Percentiles rank a stretch among this genome's conserved stretches.
Evolutionary conservation across 2,113 vertebrate genomes (phyloP).

Genomic region (Oncorhynchus kisutch): DNA sequence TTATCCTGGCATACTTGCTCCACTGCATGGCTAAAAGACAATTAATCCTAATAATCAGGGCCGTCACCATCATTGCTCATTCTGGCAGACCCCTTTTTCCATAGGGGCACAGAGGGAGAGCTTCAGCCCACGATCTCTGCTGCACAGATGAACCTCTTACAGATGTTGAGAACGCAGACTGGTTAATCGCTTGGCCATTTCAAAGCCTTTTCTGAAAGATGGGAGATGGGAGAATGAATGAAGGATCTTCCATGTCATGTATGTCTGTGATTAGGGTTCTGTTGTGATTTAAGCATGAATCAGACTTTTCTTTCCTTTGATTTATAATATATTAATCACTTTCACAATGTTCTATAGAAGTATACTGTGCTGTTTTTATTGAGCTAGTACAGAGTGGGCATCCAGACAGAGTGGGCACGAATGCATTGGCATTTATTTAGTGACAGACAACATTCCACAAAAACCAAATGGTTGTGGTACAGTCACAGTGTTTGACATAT

Average conservation of each 20-base stretch:
- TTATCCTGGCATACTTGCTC: conserved; percentile 86
- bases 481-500: conserved; percentile 62
- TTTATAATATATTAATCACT: no score
- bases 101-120: conserved; percentile 90
- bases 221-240: conserved; percentile 26
- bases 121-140: conserved; percentile 72
- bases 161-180: conserved; percentile 65
- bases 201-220: conserved; percentile 61
- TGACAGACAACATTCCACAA: conserved; percentile 6
- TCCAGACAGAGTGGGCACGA: no score
- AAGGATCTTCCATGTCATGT: conserved; percentile 42
- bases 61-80: conserved; percentile 92
- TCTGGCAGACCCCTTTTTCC: conserved; percentile 92
- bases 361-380: no score
- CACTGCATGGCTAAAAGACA: conserved; percentile 90
- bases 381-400: no score
- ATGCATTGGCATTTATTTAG: background rate
- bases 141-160: conserved; percentile 73
- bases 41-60: conserved; percentile 99
- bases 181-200: conserved; percentile 71
- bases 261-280: background rate
- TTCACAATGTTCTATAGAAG: no score
- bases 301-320: background rate
- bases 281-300: background rate
- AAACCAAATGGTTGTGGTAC: conserved; percentile 44